These are phyloP conservation scores for Varecia variegata DNA, from an alignment of 2,797 vertebrate species.

Conservation along the genomic window DNA sequence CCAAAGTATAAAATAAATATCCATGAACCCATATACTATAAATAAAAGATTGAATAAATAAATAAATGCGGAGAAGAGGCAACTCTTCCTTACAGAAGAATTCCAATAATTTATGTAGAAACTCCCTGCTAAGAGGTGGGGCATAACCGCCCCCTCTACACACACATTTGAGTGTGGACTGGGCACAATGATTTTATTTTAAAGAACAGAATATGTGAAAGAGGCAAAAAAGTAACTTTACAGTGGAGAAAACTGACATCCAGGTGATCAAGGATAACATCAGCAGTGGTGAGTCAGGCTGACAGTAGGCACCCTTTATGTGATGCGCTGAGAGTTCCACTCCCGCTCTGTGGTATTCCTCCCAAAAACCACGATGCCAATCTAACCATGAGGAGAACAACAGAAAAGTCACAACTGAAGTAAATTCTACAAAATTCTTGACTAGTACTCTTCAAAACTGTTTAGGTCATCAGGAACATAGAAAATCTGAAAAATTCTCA, in stretches of 20 bases:
- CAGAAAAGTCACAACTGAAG: neutral
- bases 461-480: neutral
- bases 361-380: too few relatives aligned
- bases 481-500: neutral
- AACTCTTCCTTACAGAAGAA: neutral
- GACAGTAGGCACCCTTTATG: neutral
- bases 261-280: too few relatives aligned
- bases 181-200: neutral
- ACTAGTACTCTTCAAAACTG: neutral
- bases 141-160: accelerated
- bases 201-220: neutral
- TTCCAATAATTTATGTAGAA: too few relatives aligned
- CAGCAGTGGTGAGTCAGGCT: neutral
- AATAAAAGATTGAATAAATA: neutral
- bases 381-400: neutral
- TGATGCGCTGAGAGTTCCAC: neutral
- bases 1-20: neutral
- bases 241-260: neutral
- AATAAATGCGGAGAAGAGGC: neutral
- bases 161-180: neutral
- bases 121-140: neutral
- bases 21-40: neutral
- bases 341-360: neutral
- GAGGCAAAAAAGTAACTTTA: neutral
- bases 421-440: neutral